Percentiles rank a stretch among this genome's conserved stretches.
These are phyloP conservation scores for Biston betularia DNA, from an alignment of 2,888 invertebrate genomes.

Conservation along the genomic window DNA sequence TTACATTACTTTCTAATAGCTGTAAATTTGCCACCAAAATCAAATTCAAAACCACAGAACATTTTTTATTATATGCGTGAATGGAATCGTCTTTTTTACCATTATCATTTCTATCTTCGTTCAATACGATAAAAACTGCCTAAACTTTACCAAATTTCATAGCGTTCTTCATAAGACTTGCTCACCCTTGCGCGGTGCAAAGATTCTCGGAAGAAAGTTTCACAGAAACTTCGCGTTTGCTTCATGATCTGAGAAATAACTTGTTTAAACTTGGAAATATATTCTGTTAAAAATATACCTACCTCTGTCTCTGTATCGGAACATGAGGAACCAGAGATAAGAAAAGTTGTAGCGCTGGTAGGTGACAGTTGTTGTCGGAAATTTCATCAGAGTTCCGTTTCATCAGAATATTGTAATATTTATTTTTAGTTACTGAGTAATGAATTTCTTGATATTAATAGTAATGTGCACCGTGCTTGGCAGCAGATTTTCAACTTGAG, in stretches of 20 bases:
- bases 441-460: too few relatives aligned
- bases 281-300: conserved; percentile 37
- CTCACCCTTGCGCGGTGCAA: conserved; percentile 55
- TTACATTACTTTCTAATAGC: too few relatives aligned
- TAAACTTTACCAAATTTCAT: conserved; percentile 59
- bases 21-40: conserved; percentile 46
- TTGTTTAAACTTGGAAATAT: conserved; percentile 37
- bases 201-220: conserved; percentile 60
- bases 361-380: conserved; percentile 16
- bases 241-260: conserved; percentile 53
- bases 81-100: conserved; percentile 34
- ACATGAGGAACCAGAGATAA: conserved; percentile 24
- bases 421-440: neutral
- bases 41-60: conserved; percentile 57
- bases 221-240: conserved; percentile 52
- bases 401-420: neutral
- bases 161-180: conserved; percentile 56
- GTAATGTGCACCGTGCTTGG: too few relatives aligned
- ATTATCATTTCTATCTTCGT: conserved; percentile 34
- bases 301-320: conserved; percentile 23
- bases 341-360: conserved; percentile 21
- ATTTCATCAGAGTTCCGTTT: conserved; percentile 8
- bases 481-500: too few relatives aligned
- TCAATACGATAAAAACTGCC: conserved; percentile 60
- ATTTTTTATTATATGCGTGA: conserved; percentile 49